Evolutionary conservation across 2,113 vertebrate species (phyloP).

Genomic region (Mustelus asterias): DNA sequence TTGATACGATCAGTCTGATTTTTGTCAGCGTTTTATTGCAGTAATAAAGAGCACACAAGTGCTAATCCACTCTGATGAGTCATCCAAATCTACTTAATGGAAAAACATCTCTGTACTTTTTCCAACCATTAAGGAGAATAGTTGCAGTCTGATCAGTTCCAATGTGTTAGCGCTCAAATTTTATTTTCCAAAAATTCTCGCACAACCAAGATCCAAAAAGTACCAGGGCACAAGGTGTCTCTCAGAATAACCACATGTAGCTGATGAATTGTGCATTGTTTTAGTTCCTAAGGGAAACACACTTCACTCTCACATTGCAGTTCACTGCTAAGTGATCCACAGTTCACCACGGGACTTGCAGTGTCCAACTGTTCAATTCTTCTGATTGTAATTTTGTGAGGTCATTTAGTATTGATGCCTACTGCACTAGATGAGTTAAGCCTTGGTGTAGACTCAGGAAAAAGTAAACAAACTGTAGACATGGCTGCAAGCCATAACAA

Average conservation of each 20-base stretch:
- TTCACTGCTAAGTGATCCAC: background rate
- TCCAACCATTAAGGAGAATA: background rate
- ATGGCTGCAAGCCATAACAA: too few species aligned
- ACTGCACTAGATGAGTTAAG: too few species aligned
- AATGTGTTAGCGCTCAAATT: background rate
- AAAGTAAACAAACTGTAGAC: too few species aligned
- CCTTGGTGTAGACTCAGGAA: too few species aligned
- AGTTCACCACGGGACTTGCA: too few species aligned
- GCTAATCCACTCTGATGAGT: background rate
- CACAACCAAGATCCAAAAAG: background rate
- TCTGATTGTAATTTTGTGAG: too few species aligned
- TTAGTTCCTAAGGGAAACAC: background rate
- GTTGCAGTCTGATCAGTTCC: background rate
- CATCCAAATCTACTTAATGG: background rate
- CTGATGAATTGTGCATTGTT: background rate
- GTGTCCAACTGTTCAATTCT: too few species aligned
- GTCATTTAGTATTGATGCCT: too few species aligned
- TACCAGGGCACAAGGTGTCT: background rate
- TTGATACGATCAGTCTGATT: background rate
- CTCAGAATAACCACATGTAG: background rate
- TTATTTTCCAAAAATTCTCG: background rate
- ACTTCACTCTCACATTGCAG: background rate
- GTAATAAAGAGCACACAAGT: background rate
- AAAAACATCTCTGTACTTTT: background rate
- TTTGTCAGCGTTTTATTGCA: background rate